These are phyloP conservation scores for Microcebus murinus DNA, from an alignment of 2,113 vertebrate genomes.

Conservation along the genomic window DNA sequence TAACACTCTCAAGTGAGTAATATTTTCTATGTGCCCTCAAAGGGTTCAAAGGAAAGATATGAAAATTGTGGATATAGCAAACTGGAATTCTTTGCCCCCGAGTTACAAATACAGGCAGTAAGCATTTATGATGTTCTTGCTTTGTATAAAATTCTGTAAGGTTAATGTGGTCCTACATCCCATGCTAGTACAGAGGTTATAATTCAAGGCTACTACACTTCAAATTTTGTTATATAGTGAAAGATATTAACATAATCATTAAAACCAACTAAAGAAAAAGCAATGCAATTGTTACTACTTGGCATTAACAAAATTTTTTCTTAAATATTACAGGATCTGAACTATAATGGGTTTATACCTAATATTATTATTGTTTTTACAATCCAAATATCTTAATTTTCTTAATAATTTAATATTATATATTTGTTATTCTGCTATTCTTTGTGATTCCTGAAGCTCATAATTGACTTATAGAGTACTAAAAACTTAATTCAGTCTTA, in stretches of 20 bases:
- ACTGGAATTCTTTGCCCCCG: not conserved
- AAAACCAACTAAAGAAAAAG: not conserved
- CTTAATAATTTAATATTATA: constrained; percentile 26
- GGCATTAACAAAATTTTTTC: constrained; percentile 34
- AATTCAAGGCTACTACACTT: not conserved
- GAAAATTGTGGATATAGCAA: not conserved
- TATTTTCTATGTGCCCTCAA: not conserved
- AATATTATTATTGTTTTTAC: constrained; percentile 40
- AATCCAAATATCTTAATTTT: not conserved
- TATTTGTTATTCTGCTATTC: not conserved
- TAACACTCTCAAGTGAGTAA: not conserved
- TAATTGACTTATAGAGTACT: not conserved
- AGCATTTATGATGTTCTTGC: not conserved
- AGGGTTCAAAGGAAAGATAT: not conserved
- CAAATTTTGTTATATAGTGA: not conserved
- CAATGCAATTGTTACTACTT: not conserved
- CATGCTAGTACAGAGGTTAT: not conserved
- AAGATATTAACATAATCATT: not conserved
- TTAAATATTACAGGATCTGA: not conserved
- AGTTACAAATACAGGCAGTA: not conserved
- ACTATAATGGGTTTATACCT: not conserved
- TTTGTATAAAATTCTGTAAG: not conserved
- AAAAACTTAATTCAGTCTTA: constrained; percentile 13
- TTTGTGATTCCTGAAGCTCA: constrained; percentile 20
- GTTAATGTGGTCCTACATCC: not conserved